A percentile compares a stretch with the other conserved stretches of the same genome.
phyloP scores from a whole-genome alignment of 2,113 vertebrate species.

The Rhombomys opimus region DNA sequence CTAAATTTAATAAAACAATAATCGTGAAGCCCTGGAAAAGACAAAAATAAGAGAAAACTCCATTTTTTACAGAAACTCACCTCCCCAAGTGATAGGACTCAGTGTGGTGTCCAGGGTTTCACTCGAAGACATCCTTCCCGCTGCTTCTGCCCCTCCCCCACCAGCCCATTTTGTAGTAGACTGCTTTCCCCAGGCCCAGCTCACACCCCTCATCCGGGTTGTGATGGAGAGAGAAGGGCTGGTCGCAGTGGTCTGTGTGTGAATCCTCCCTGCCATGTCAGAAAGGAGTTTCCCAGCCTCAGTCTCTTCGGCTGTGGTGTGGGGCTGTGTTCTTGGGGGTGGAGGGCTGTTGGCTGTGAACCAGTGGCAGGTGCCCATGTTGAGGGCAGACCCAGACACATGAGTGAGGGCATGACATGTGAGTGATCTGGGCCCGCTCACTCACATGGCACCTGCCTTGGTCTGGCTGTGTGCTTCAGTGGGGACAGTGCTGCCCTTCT shows the following conservation, averaged over 20 bases:
- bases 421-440: neutral
- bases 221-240: neutral
- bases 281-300: neutral
- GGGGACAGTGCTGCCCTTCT: neutral
- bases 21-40: neutral
- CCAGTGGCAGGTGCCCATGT: neutral
- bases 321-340: neutral
- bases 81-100: neutral
- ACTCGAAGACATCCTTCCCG: neutral
- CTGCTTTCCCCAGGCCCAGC: neutral
- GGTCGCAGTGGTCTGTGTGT: no score
- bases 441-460: rapidly evolving
- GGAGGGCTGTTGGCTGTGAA: neutral
- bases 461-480: neutral
- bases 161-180: neutral
- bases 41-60: neutral
- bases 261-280: neutral
- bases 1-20: neutral
- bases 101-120: neutral
- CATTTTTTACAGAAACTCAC: neutral
- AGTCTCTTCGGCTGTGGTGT: neutral
- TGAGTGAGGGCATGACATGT: no score
- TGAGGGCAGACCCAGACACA: neutral
- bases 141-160: no score
- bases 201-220: neutral